These are phyloP conservation scores for Ormyrus thymus DNA, from an alignment of 2,888 invertebrate species.

Conservation along the genomic window DNA sequence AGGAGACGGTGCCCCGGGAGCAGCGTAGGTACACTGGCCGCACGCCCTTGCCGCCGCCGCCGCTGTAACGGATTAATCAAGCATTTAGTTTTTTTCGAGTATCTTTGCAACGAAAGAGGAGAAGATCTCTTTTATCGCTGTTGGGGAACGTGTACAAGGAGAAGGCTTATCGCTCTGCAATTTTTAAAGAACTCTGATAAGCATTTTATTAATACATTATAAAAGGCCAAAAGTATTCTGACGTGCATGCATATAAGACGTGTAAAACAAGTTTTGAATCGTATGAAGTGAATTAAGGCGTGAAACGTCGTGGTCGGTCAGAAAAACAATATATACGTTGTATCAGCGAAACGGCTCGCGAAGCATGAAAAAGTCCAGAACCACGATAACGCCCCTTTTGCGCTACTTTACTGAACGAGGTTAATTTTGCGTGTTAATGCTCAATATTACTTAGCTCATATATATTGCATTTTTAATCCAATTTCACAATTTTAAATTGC, in stretches of 20 bases:
- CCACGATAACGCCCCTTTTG: slow-evolving; percentile 6
- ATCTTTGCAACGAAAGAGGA: too few species aligned
- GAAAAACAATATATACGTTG: slow-evolving; percentile 10
- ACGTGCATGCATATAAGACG: slow-evolving; percentile 1
- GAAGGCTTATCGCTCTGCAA: too few species aligned
- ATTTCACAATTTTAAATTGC: too few species aligned
- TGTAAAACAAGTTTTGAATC: too few species aligned
- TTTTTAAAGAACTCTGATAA: too few species aligned
- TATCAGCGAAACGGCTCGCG: slow-evolving; percentile 29
- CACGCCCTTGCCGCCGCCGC: slow-evolving; percentile 80
- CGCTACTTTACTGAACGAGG: neutral
- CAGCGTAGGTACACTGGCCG: slow-evolving; percentile 87
- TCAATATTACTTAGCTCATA: neutral
- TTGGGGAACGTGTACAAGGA: too few species aligned
- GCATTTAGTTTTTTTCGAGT: too few species aligned
- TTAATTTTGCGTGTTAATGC: slow-evolving; percentile 6
- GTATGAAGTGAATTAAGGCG: too few species aligned
- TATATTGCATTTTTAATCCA: too few species aligned
- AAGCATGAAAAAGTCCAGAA: slow-evolving; percentile 43
- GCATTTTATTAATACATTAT: too few species aligned
- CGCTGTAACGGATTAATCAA: slow-evolving; percentile 76
- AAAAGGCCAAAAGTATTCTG: too few species aligned
- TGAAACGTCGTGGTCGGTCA: slow-evolving; percentile 4
- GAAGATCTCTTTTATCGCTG: too few species aligned
- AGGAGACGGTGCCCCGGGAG: slow-evolving; percentile 83